A percentile compares a stretch with the other conserved stretches of the same genome.
Conservation (phyloP, 2,797 vertebrate genomes). For the Lepus oiostolus region DNA sequence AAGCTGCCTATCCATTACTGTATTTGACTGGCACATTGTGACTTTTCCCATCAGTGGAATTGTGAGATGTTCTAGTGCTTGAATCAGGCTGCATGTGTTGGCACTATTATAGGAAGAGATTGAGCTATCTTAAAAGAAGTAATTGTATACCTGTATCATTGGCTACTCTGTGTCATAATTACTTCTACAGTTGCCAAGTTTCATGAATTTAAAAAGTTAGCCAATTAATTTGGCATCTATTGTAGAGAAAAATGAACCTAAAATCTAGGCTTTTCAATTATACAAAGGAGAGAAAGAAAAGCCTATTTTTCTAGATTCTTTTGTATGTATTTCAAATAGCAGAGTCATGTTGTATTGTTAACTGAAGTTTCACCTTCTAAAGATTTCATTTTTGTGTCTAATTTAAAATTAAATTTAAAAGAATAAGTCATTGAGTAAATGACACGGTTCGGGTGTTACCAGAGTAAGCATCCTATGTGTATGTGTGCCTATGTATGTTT, state of each 20-base stretch:
- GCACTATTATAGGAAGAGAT: constrained; percentile 56
- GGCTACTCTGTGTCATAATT: constrained; percentile 47
- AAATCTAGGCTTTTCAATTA: constrained; percentile 57
- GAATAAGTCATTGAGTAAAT: constrained; percentile 41
- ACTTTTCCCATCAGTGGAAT: constrained; percentile 69
- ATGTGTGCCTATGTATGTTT: neutral
- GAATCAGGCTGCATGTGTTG: constrained; percentile 54
- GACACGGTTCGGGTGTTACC: neutral
- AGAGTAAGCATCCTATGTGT: neutral
- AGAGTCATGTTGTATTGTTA: constrained; percentile 18
- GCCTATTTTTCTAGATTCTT: constrained; percentile 38
- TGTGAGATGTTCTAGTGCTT: constrained; percentile 72
- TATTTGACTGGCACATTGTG: constrained; percentile 75
- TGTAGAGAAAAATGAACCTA: constrained; percentile 44
- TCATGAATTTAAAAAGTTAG: constrained; percentile 60
- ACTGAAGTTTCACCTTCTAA: constrained; percentile 52
- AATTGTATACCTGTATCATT: constrained; percentile 59
- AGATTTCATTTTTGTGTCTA: constrained; percentile 54
- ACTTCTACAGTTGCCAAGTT: constrained; percentile 56
- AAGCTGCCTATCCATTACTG: constrained; percentile 56
- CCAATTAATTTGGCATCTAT: constrained; percentile 72
- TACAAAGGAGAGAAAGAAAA: constrained; percentile 24
- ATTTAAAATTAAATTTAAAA: constrained; percentile 59
- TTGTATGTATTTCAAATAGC: constrained; percentile 54
- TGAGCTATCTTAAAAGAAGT: constrained; percentile 1